Evolutionary conservation across 2,888 invertebrate genomes (phyloP).

Genomic region (Nephrocerus scutellatus): DNA sequence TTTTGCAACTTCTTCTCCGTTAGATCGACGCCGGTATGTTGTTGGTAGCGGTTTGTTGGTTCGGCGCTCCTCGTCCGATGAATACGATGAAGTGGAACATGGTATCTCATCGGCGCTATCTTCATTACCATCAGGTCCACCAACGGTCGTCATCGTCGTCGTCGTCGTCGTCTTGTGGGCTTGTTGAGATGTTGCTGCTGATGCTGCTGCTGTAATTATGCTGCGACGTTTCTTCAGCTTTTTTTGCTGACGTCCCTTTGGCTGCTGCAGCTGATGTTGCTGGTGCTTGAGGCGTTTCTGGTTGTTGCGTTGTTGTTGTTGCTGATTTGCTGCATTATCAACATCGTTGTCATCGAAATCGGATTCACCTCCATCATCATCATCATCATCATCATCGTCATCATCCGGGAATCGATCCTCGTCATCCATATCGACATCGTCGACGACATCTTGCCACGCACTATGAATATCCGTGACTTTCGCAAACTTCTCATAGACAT

Average conservation of each 20-base stretch:
- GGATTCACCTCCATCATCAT: constrained; percentile 16
- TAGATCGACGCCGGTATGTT: too few relatives aligned
- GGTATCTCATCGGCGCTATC: constrained; percentile 21
- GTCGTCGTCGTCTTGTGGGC: constrained; percentile 13
- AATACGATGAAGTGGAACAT: constrained; percentile 44
- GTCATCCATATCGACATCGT: constrained; percentile 25
- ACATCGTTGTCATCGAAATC: constrained; percentile 6
- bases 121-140: constrained; percentile 5
- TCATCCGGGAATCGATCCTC: too few relatives aligned
- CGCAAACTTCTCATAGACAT: constrained; percentile 32
- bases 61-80: constrained; percentile 48
- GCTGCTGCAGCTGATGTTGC: constrained; percentile 18
- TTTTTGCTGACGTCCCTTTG: constrained; percentile 24
- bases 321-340: not conserved
- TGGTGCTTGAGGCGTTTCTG: constrained; percentile 13
- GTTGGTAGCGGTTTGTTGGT: constrained; percentile 15
- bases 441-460: constrained; percentile 41
- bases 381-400: constrained; percentile 22
- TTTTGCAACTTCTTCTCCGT: too few relatives aligned
- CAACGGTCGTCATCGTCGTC: constrained; percentile 13
- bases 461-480: constrained; percentile 41
- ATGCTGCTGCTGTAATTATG: too few relatives aligned
- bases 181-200: too few relatives aligned
- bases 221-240: constrained; percentile 30
- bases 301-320: not conserved